Conservation (phyloP, 2,797 vertebrate species). For the Dryobates pubescens region DNA sequence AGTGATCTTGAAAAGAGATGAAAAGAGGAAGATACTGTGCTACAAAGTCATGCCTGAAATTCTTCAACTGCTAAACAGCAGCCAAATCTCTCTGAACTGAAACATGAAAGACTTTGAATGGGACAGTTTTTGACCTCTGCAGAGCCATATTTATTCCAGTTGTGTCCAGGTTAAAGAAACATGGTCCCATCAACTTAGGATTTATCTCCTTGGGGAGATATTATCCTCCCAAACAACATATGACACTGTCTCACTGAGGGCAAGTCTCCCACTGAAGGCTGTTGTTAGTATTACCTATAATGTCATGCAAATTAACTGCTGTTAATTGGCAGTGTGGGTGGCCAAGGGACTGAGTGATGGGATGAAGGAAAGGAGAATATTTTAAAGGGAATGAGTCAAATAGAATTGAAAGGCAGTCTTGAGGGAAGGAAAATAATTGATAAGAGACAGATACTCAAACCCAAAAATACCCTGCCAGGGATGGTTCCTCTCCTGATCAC, state of each 20-base stretch:
- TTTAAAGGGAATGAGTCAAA: background rate
- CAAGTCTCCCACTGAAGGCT: background rate
- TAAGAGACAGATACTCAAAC: background rate
- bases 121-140: background rate
- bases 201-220: background rate
- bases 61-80: background rate
- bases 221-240: background rate
- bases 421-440: background rate
- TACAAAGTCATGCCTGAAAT: background rate
- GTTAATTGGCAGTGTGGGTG: conserved; percentile 14
- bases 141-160: background rate
- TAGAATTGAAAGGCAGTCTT: background rate
- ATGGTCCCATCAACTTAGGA: background rate
- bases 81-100: background rate
- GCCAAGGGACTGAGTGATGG: background rate
- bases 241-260: background rate
- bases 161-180: background rate
- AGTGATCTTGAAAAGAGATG: background rate
- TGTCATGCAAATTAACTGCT: background rate
- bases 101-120: fast-evolving
- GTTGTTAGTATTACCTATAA: background rate
- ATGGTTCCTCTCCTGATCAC: background rate
- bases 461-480: background rate
- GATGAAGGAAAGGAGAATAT: background rate
- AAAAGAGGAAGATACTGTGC: background rate